Percentiles rank a stretch among this genome's conserved stretches.
phyloP scores from a whole-genome alignment of 2,797 vertebrate genomes.

The Halcyon leucocephala region DNA sequence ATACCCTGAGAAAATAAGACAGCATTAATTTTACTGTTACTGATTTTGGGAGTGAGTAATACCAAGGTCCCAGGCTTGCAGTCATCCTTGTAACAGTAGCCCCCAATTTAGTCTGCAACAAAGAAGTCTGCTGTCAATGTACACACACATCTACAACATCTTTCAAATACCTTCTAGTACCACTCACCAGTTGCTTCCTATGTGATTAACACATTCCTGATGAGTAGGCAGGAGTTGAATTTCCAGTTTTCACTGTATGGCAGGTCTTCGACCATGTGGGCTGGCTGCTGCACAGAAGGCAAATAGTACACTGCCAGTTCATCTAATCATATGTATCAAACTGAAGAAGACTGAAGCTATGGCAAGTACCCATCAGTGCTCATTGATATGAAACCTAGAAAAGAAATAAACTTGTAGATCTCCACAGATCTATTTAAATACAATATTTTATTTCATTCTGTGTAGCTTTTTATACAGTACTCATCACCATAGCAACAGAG shows the following conservation, averaged over 20 bases:
- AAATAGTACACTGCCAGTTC: neutral
- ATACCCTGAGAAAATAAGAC: neutral
- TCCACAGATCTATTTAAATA: conserved; percentile 4
- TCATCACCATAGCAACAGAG: conserved; percentile 51
- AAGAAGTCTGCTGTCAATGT: neutral
- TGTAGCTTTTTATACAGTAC: conserved; percentile 26
- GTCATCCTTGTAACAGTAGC: neutral
- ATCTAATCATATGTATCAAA: neutral
- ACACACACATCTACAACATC: neutral
- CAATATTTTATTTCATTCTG: conserved; percentile 38
- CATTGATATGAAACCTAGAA: neutral
- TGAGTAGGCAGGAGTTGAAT: neutral
- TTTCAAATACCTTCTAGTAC: neutral
- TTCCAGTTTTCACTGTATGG: neutral
- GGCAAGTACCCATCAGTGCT: neutral
- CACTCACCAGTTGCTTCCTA: neutral
- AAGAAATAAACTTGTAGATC: conserved; percentile 8
- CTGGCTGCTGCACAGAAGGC: neutral
- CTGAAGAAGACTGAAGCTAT: neutral
- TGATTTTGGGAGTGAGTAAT: neutral
- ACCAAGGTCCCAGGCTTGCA: neutral
- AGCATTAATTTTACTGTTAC: neutral
- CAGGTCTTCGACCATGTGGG: neutral
- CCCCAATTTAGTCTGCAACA: neutral
- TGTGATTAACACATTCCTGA: neutral